These are phyloP conservation scores for Oreonectes daqikongensis DNA, from an alignment of 2,797 vertebrate genomes.

Conservation along the genomic window DNA sequence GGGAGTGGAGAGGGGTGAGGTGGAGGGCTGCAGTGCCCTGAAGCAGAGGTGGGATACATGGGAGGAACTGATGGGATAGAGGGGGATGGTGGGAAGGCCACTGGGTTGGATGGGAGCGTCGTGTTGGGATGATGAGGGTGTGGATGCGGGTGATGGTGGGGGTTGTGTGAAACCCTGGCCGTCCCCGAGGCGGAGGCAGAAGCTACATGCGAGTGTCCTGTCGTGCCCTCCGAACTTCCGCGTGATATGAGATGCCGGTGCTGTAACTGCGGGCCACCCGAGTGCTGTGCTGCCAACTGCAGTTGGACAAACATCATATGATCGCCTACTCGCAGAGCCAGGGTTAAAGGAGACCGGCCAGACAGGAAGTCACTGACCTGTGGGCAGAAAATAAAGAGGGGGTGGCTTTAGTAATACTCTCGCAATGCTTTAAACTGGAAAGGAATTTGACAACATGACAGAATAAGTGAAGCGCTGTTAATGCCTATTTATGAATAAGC, in stretches of 20 bases:
- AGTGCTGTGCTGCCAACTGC: slow-evolving; percentile 90
- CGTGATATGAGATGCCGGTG: slow-evolving; percentile 88
- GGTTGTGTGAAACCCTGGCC: slow-evolving; percentile 52
- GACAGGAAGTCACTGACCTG: slow-evolving; percentile 98
- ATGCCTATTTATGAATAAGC: slow-evolving; percentile 48
- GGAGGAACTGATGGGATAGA: slow-evolving; percentile 76
- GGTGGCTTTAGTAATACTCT: slow-evolving; percentile 53
- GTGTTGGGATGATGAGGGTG: slow-evolving; percentile 62
- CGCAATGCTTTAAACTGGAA: slow-evolving; percentile 11
- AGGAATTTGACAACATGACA: slow-evolving; percentile 28
- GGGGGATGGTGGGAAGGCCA: slow-evolving; percentile 57
- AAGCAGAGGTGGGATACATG: slow-evolving; percentile 70
- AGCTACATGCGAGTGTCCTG: slow-evolving; percentile 68
- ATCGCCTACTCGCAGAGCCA: slow-evolving; percentile 92
- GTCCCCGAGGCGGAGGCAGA: slow-evolving; percentile 44
- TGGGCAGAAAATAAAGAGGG: slow-evolving; percentile 67
- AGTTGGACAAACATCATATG: slow-evolving; percentile 96
- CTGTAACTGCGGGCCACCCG: slow-evolving; percentile 82
- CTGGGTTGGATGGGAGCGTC: slow-evolving; percentile 67
- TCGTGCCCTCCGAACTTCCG: slow-evolving; percentile 71
- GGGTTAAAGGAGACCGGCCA: slow-evolving; percentile 91
- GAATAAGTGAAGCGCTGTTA: slow-evolving; percentile 32
- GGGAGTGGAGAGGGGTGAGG: slow-evolving; percentile 79
- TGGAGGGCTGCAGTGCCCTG: slow-evolving; percentile 78
- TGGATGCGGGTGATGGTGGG: slow-evolving; percentile 62